Evolutionary conservation across 2,888 invertebrate genomes (phyloP), one percentile per base, ranked within the genome.

Genomic region (Synergus itoensis): DNA sequence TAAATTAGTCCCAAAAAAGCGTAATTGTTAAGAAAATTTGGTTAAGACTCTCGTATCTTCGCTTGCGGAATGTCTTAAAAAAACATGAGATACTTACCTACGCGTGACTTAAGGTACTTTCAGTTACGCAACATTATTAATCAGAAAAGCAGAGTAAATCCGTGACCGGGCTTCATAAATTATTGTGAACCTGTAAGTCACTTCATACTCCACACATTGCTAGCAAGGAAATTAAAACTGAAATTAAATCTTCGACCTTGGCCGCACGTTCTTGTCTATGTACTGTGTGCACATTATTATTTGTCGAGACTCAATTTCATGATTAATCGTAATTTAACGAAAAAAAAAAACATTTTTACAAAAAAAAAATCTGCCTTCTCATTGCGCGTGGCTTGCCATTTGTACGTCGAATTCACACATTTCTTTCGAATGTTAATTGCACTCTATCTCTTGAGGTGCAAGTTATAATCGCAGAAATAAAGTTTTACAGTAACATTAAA

Each of bases 91-190:
- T n/a, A n/a, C n/a, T 69, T 45, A 69, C 69, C 11, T 48, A 69
- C 28, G 28, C 48, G 16, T 48, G 69, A 36, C 36, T 36, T 28
- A 36, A 69, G 48, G 69, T 69, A 69, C 69, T 69, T 73, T 48
- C 65, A n/a, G 62, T 84, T 85, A 80, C 77, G 79, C 75, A 85
- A 85, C n/a, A 18, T 11, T 45, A 73, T 75, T 84, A 83, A 85
- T 84, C 82, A 77, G 69, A 82, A 80, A 81, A 81, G 77, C 77
- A 78, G 77, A 81, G 81, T 82, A 16, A 81, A 86, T 81, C 81
- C 77, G 65, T 80, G 69, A 79, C 64, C 67, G 41, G 67, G 57
- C 43, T 28, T 62, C 62, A 16, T 75, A 28, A 21, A 48, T 48
- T 12, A 48, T 48, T 48, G 11, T 21, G 18, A 18, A 53, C 12